These are phyloP conservation scores for Paradoxurus hermaphroditus DNA, from an alignment of 2,113 vertebrate species.

Conservation along the genomic window DNA sequence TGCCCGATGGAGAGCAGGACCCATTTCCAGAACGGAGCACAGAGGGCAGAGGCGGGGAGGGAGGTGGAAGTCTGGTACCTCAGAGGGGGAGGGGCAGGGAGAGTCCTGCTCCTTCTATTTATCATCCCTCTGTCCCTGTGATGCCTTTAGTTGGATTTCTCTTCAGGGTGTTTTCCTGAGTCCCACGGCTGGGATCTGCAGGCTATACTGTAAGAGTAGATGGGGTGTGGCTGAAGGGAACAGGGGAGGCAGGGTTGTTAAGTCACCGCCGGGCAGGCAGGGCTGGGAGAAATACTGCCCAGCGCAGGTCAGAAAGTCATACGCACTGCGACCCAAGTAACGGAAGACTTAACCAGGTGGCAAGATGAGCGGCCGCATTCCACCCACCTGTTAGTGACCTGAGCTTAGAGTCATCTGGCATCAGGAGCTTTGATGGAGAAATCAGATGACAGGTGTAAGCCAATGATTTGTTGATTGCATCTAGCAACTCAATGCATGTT, in stretches of 20 bases:
- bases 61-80: neutral
- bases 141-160: neutral
- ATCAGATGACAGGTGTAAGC: neutral
- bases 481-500: neutral
- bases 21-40: neutral
- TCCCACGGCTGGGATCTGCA: neutral
- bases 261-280: neutral
- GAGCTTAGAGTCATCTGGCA: neutral
- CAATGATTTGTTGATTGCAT: neutral
- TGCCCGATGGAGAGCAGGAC: neutral
- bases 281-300: neutral
- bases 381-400: neutral
- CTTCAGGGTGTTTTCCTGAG: neutral
- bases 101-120: neutral
- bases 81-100: neutral
- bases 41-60: neutral
- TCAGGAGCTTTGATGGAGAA: neutral
- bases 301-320: neutral
- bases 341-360: neutral
- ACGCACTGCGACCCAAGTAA: neutral
- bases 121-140: too few species aligned
- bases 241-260: too few species aligned
- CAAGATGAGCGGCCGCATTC: neutral
- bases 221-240: neutral
- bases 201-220: neutral